A percentile compares a stretch with the other conserved stretches of the same genome.
Evolutionary conservation across 2,113 vertebrate species (phyloP).

Genomic region (Castor canadensis): DNA sequence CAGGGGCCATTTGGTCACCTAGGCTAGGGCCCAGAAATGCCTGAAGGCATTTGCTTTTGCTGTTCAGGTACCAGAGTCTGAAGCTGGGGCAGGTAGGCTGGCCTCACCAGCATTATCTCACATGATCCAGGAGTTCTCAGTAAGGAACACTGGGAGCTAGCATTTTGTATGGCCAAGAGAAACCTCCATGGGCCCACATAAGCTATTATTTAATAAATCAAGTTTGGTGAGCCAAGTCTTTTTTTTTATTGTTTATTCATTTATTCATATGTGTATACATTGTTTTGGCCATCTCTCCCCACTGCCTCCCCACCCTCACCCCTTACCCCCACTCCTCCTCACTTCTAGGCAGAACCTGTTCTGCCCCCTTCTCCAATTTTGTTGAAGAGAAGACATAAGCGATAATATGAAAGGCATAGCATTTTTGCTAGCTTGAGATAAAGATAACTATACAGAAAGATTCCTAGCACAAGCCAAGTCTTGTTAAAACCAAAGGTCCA

Average conservation of each 20-base stretch:
- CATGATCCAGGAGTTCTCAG: not conserved
- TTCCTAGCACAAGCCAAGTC: not conserved
- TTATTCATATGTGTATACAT: too few species aligned
- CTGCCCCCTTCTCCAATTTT: too few species aligned
- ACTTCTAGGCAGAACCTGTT: too few species aligned
- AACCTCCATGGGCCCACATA: not conserved
- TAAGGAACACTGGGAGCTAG: not conserved
- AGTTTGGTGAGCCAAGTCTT: not conserved
- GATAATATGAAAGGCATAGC: too few species aligned
- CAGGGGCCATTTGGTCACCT: not conserved
- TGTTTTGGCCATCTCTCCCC: too few species aligned
- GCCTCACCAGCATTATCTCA: not conserved
- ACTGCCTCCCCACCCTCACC: too few species aligned
- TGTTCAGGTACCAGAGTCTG: not conserved
- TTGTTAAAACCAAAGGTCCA: not conserved
- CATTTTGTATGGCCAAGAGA: not conserved
- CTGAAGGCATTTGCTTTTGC: not conserved
- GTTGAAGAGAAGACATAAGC: too few species aligned
- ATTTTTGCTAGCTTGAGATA: too few species aligned
- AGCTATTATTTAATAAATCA: not conserved
- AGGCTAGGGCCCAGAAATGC: not conserved
- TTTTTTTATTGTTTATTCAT: too few species aligned
- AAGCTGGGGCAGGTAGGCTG: not conserved
- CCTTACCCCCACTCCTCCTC: too few species aligned
- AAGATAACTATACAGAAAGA: too few species aligned